Conservation (phyloP, 2,797 vertebrate species). For the Megalops cyprinoides region DNA sequence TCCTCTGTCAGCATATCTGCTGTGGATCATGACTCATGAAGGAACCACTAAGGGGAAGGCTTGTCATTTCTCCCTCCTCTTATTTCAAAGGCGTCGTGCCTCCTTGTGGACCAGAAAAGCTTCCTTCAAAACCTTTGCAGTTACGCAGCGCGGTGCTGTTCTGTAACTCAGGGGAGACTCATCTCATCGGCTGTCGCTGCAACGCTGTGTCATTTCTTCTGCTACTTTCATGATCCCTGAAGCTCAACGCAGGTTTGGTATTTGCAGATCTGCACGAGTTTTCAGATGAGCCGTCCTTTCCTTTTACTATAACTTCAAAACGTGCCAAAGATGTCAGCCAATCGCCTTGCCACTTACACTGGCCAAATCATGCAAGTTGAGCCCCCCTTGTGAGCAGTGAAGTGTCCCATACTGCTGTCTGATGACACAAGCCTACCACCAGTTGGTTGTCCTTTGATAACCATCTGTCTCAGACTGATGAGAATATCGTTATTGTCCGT, state of each 20-base stretch:
- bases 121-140: not conserved
- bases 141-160: not conserved
- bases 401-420: not conserved
- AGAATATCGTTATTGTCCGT: not conserved
- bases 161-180: not conserved
- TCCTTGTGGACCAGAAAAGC: not conserved
- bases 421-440: not conserved
- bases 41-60: not conserved
- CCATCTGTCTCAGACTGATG: not conserved
- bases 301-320: not conserved
- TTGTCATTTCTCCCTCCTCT: not conserved
- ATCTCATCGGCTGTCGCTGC: too few species aligned
- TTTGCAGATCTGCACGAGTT: not conserved
- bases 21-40: constrained; percentile 4
- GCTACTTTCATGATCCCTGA: not conserved
- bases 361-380: not conserved
- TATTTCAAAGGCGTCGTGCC: not conserved
- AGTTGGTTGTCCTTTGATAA: not conserved
- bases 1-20: not conserved
- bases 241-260: not conserved
- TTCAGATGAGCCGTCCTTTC: not conserved
- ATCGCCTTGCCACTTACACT: not conserved
- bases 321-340: not conserved
- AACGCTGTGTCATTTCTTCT: not conserved
- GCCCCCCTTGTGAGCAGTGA: not conserved